Percentiles rank a stretch among this genome's conserved stretches.
Conservation (phyloP, 2,113 vertebrate species). For the Seriola aureovittata region DNA sequence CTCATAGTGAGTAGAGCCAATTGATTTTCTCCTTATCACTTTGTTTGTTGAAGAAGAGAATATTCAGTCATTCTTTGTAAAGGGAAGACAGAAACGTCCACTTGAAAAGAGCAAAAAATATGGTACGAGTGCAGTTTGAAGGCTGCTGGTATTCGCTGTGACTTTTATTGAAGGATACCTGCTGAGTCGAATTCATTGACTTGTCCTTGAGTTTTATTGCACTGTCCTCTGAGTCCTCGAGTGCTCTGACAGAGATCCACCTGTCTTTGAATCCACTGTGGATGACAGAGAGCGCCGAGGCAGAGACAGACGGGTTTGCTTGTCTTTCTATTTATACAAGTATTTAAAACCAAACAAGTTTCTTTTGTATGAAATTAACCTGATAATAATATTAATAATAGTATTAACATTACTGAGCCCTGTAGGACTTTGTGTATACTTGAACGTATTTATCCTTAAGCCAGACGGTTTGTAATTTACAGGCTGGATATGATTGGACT, state of each 20-base stretch:
- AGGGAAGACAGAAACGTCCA: slow-evolving; percentile 63
- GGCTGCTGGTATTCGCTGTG: slow-evolving; percentile 62
- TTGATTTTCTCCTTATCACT: slow-evolving; percentile 59
- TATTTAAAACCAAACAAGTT: slow-evolving; percentile 73
- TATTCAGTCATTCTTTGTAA: slow-evolving; percentile 75
- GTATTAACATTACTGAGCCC: slow-evolving; percentile 69
- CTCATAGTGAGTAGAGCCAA: slow-evolving; percentile 51
- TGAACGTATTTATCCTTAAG: slow-evolving; percentile 61
- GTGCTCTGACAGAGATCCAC: slow-evolving; percentile 45
- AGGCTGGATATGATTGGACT: slow-evolving; percentile 53
- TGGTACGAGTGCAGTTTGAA: slow-evolving; percentile 31
- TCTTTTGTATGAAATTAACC: slow-evolving; percentile 74
- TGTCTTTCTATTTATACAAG: slow-evolving; percentile 70
- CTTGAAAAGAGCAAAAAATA: slow-evolving; percentile 63
- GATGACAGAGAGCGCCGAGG: slow-evolving; percentile 32
- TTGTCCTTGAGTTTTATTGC: slow-evolving; percentile 64
- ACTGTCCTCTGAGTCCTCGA: slow-evolving; percentile 60
- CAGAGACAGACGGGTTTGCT: slow-evolving; percentile 57
- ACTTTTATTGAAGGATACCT: slow-evolving; percentile 71
- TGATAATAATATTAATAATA: slow-evolving; percentile 14
- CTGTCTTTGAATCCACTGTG: slow-evolving; percentile 51
- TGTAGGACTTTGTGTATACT: slow-evolving; percentile 73
- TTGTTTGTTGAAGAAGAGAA: slow-evolving; percentile 61
- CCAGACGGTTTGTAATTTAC: slow-evolving; percentile 34
- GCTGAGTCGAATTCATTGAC: slow-evolving; percentile 41